Evolutionary conservation across 2,113 vertebrate genomes (phyloP).

Genomic region (Fukomys damarensis): DNA sequence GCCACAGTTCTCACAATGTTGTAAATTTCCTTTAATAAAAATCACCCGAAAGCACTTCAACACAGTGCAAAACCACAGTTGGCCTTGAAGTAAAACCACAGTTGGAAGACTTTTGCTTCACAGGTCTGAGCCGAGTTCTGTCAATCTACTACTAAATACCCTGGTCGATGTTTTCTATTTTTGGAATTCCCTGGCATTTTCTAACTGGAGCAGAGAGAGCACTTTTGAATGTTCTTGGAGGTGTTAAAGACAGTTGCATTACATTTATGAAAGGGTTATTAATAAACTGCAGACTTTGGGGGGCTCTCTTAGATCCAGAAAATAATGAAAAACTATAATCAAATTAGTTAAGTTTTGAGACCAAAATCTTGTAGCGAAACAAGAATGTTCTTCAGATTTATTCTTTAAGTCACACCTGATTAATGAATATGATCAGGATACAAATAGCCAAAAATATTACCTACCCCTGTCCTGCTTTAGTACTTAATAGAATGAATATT

Average conservation of each 20-base stretch:
- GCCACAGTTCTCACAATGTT: not conserved
- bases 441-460: not conserved
- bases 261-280: constrained; percentile 60
- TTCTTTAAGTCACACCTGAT: not conserved
- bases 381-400: constrained; percentile 29
- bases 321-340: not conserved
- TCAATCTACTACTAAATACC: constrained; percentile 58
- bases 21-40: constrained; percentile 25
- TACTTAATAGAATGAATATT: not conserved
- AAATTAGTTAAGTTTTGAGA: constrained; percentile 3
- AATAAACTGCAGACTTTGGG: not conserved
- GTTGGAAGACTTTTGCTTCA: constrained; percentile 52
- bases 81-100: not conserved
- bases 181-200: constrained; percentile 70
- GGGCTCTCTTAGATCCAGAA: not conserved
- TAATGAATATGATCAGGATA: not conserved
- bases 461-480: no score
- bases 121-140: constrained; percentile 62
- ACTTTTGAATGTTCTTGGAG: constrained; percentile 67
- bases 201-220: constrained; percentile 72
- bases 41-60: not conserved
- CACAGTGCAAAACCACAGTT: not conserved
- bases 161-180: constrained; percentile 69
- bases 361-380: constrained; percentile 43
- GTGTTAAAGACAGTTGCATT: constrained; percentile 57